phyloP scores from a whole-genome alignment of 2,113 vertebrate species.

The Tursiops truncatus region DNA sequence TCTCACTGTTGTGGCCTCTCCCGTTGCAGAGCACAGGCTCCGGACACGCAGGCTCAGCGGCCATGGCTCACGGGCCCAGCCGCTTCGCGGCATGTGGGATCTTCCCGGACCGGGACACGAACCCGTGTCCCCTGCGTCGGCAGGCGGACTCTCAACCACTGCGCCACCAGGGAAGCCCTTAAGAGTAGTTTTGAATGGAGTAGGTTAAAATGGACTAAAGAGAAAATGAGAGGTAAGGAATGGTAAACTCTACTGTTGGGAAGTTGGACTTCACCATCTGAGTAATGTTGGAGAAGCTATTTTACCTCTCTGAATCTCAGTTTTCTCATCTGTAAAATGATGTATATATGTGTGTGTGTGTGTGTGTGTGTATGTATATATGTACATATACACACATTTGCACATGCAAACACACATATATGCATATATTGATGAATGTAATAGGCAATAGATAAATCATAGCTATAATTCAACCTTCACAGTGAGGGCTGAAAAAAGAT shows the following conservation, averaged over 20 bases:
- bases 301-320: not conserved
- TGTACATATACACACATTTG: not conserved
- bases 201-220: not conserved
- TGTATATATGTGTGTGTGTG: not conserved
- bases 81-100: no score
- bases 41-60: no score
- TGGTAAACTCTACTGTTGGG: not conserved
- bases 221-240: not conserved
- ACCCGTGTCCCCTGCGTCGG: no score
- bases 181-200: not conserved
- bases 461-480: constrained; percentile 9
- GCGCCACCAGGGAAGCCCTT: not conserved
- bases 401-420: not conserved
- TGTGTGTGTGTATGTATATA: not conserved
- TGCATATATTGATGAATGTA: not conserved
- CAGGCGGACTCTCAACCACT: no score
- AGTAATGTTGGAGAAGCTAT: not conserved
- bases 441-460: not conserved
- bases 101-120: no score
- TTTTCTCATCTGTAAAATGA: constrained; percentile 6
- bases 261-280: not conserved
- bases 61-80: no score
- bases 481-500: not conserved
- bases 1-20: no score
- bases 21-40: no score